Evolutionary conservation across 2,113 vertebrate species (phyloP).

Genomic region (Bubo bubo): DNA sequence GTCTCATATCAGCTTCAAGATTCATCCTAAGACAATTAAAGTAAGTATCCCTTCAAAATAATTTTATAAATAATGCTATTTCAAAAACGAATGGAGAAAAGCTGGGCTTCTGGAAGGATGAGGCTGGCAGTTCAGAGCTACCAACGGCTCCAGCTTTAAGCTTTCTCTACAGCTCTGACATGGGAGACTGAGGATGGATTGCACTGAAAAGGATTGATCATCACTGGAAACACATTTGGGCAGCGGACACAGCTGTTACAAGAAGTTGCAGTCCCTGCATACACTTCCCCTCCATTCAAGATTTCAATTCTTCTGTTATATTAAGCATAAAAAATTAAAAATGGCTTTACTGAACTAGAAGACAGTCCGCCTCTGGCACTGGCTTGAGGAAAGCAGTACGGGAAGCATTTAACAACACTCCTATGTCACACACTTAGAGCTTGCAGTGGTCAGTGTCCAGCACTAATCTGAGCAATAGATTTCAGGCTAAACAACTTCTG

Average conservation of each 20-base stretch:
- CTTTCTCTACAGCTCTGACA: not conserved
- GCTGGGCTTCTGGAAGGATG: not conserved
- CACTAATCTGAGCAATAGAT: not conserved
- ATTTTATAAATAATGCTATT: not conserved
- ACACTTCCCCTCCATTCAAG: not conserved
- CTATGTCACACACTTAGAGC: fast-evolving
- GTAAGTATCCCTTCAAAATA: not conserved
- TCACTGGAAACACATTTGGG: not conserved
- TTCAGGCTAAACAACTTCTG: not conserved
- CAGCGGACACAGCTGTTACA: not conserved
- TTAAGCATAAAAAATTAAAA: not conserved
- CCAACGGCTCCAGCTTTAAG: not conserved
- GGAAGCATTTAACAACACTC: not conserved
- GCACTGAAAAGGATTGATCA: not conserved
- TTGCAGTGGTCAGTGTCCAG: not conserved
- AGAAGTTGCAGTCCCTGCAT: not conserved
- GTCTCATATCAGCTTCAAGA: not conserved
- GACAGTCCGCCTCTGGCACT: not conserved
- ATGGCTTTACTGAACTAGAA: not conserved
- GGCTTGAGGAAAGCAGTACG: not conserved
- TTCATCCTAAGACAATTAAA: not conserved
- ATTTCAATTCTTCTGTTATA: not conserved
- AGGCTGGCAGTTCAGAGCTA: not conserved
- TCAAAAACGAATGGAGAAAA: not conserved
- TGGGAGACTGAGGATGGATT: not conserved